phyloP scores from a whole-genome alignment of 2,888 invertebrate genomes.

The Tiliacea aurago region DNA sequence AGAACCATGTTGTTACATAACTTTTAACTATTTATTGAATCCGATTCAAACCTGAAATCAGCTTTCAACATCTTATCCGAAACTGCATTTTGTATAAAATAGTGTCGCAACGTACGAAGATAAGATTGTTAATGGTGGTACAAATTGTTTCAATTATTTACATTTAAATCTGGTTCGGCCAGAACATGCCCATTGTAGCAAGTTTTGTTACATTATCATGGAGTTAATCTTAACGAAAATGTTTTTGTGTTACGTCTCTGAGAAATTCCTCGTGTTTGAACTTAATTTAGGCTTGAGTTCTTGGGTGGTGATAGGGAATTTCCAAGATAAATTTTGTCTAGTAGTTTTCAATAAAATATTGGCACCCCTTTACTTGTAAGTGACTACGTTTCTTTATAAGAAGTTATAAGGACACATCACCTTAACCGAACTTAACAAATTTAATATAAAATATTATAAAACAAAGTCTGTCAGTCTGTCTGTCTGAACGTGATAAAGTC shows the following conservation, averaged over 20 bases:
- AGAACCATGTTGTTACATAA: conserved; percentile 37
- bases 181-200: conserved; percentile 60
- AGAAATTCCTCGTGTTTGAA: conserved; percentile 18
- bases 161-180: conserved; percentile 66
- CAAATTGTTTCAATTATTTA: conserved; percentile 68
- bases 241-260: conserved; percentile 27
- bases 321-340: neutral
- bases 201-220: conserved; percentile 55
- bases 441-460: no score
- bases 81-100: conserved; percentile 57
- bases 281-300: conserved; percentile 4
- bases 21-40: conserved; percentile 50
- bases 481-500: no score
- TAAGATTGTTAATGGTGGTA: conserved; percentile 66
- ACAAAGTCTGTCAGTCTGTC: no score
- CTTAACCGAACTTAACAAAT: neutral
- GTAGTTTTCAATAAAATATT: neutral
- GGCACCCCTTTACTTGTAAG: neutral
- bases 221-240: conserved; percentile 53
- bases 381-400: neutral
- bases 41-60: conserved; percentile 48
- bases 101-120: conserved; percentile 61
- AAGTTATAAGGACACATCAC: neutral
- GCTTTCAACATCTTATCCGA: conserved; percentile 53
- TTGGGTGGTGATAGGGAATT: neutral